Evolutionary conservation across 2,797 vertebrate species (phyloP).

Genomic region (Sciurus vulgaris): DNA sequence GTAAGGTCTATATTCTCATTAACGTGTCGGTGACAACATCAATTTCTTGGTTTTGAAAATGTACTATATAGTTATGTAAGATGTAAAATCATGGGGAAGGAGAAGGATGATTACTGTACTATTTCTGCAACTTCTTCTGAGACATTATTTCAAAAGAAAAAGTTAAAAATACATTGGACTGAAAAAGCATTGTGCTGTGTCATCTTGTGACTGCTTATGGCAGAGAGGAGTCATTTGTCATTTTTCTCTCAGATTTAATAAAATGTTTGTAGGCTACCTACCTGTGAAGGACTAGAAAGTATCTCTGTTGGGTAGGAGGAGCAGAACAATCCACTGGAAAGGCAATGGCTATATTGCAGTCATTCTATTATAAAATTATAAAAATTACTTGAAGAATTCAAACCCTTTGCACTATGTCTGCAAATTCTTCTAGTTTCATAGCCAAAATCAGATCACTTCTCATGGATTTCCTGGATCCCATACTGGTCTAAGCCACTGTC

Average conservation of each 20-base stretch:
- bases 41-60: not conserved
- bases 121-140: slow-evolving; percentile 44
- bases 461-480: not conserved
- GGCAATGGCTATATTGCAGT: not conserved
- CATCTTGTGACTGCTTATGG: not conserved
- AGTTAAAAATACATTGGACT: not conserved
- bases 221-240: not conserved
- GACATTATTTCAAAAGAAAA: slow-evolving; percentile 57
- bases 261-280: not conserved
- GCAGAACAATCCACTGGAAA: not conserved
- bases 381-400: not conserved
- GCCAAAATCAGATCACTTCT: slow-evolving; percentile 13
- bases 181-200: not conserved
- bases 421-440: slow-evolving; percentile 16
- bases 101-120: not conserved
- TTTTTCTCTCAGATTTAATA: not conserved
- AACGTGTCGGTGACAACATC: not conserved
- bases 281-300: not conserved
- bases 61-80: not conserved
- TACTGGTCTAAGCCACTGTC: not conserved
- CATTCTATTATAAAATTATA: not conserved
- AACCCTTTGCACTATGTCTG: not conserved
- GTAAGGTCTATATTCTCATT: not conserved
- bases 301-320: not conserved
- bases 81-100: not conserved